Percentiles rank a stretch among this genome's conserved stretches.
phyloP scores from a whole-genome alignment of 2,888 invertebrate species.

The Lithophane socia region DNA sequence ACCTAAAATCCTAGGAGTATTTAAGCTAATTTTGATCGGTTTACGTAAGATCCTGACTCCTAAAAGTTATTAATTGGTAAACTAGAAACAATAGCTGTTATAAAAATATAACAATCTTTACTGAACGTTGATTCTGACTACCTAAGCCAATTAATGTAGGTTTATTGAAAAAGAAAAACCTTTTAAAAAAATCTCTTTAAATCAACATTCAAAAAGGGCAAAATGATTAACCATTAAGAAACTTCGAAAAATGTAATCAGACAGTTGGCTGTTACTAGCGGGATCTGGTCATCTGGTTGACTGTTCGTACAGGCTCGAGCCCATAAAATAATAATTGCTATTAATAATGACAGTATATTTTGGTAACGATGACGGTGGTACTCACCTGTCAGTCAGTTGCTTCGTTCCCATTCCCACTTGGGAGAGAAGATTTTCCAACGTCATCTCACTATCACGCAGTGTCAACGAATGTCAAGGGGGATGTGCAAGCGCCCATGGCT shows the following conservation, averaged over 20 bases:
- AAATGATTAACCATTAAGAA: background rate
- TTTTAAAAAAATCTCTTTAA: background rate
- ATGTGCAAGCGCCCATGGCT: slow-evolving; percentile 70
- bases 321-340: background rate
- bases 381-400: slow-evolving; percentile 83
- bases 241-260: background rate
- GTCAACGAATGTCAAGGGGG: slow-evolving; percentile 80
- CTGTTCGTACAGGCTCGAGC: background rate
- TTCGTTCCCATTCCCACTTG: slow-evolving; percentile 83
- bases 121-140: background rate
- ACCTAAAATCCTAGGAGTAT: background rate
- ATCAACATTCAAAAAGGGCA: no score
- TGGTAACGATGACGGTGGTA: slow-evolving; percentile 5
- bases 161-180: background rate
- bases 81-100: background rate
- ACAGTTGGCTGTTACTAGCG: background rate
- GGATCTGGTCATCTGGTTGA: background rate
- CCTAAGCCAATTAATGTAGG: no score
- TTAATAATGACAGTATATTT: background rate
- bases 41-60: background rate
- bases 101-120: background rate
- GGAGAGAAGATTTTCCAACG: slow-evolving; percentile 81
- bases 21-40: background rate
- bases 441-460: slow-evolving; percentile 75
- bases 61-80: background rate